Base-by-base conservation (phyloP, 2,113 vertebrate species). In the Pelecanus crispus region DNA sequence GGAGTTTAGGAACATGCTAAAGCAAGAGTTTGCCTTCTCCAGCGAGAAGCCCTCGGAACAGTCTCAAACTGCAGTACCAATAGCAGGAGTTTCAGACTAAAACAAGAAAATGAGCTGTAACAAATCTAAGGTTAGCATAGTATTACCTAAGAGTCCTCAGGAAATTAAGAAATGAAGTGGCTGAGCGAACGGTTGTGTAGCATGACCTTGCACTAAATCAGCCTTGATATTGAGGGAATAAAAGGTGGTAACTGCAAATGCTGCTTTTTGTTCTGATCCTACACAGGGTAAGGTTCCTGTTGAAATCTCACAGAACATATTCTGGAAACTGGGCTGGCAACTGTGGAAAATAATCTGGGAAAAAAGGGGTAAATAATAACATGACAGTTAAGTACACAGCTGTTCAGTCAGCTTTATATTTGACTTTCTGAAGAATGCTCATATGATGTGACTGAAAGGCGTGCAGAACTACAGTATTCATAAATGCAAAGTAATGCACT, bases 401-500 rank as follows among this genome's bases (percentile, higher is more conserved):
- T 94, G 86, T 94, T 92, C 89, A 65, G 85, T 73, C 59, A 78
- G 85, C 67, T 90, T 95, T 88, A n/a, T 88, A 68, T 91, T 95
- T 94, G 84, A 89, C 78, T 95, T 91, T 75, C 65, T 85, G 90
- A 67, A 72, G 90, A 78, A 44, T 0, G 10, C 65, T 87, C 31
- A 17, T 28, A n/a, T 36, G 78, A 87, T 52, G 70, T 38, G 11
- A 58, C 62, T 94, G 70, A 88, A 90, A 96, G 87, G 49, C 74
- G 0, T 90, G 66, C 58, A 93, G 81, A 95, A 50, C 62, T 90
- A 13, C 49, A 56, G 58, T 58, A 84, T 73, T 96, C 87, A 91
- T 77, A 92, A 95, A 93, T 88, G 92, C 93, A 88, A 75, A 94
- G 66, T 77, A 92, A 94, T 90, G 74, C 58, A 80, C 73, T 91